A percentile compares a stretch with the other conserved stretches of the same genome.
These are phyloP conservation scores for Platichthys stellatus DNA, from an alignment of 2,113 vertebrate species.

Conservation along the genomic window DNA sequence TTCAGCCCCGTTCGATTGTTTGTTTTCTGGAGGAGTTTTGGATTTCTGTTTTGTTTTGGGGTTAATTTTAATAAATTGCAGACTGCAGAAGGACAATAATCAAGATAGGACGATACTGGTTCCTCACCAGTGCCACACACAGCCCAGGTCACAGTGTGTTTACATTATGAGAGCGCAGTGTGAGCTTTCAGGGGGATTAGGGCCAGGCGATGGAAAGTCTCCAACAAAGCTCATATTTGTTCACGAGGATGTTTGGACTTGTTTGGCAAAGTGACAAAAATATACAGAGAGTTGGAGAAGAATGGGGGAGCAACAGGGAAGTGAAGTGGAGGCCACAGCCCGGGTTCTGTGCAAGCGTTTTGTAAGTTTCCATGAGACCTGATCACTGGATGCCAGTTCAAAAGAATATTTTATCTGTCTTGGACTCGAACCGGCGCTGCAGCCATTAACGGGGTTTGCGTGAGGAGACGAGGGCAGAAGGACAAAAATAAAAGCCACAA, in stretches of 20 bases:
- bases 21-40: conserved; percentile 41
- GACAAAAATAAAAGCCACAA: conserved; percentile 23
- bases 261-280: conserved; percentile 54
- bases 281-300: conserved; percentile 37
- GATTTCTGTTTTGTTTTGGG: conserved; percentile 15
- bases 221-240: conserved; percentile 50
- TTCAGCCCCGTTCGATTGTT: conserved; percentile 47
- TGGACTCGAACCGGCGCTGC: conserved; percentile 9
- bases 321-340: conserved; percentile 17
- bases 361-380: conserved; percentile 6
- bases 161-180: conserved; percentile 39
- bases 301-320: conserved; percentile 18
- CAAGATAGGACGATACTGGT: conserved; percentile 37
- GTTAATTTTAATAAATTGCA: conserved; percentile 29
- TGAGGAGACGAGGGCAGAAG: conserved; percentile 6
- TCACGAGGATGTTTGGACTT: conserved; percentile 45
- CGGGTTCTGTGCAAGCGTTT: neutral
- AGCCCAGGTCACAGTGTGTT: conserved; percentile 53
- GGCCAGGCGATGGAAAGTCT: conserved; percentile 32
- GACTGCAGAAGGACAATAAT: conserved; percentile 43
- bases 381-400: conserved; percentile 23
- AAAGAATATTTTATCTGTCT: conserved; percentile 38
- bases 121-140: conserved; percentile 43
- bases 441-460: conserved; percentile 24
- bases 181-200: conserved; percentile 54